A percentile compares a stretch with the other conserved stretches of the same genome.
phyloP scores from a whole-genome alignment of 1,140 invertebrate genomes.

The Drosophila kohkoa region DNA sequence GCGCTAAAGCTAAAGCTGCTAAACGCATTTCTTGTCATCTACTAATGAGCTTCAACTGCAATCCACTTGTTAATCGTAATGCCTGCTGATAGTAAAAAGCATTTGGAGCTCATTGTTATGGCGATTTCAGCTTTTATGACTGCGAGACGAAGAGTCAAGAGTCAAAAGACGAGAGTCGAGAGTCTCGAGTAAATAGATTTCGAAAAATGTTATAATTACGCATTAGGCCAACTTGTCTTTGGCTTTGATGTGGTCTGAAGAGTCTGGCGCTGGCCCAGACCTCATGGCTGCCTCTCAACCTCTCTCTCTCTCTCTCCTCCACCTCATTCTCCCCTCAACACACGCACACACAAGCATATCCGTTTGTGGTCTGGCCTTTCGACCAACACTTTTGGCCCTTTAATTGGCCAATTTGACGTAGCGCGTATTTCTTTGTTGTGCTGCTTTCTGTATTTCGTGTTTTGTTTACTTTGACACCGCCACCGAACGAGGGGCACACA shows the following conservation, averaged over 20 bases:
- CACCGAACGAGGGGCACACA: neutral
- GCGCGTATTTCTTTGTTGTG: constrained; percentile 31
- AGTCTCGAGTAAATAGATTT: constrained; percentile 32
- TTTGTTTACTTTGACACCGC: constrained; percentile 67
- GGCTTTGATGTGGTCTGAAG: constrained; percentile 40
- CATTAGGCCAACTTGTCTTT: constrained; percentile 38
- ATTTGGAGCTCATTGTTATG: constrained; percentile 3
- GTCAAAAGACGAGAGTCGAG: constrained; percentile 1
- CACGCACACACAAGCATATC: constrained; percentile 1
- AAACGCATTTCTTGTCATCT: neutral
- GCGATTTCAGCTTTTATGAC: neutral
- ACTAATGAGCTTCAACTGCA: neutral
- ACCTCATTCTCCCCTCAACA: neutral
- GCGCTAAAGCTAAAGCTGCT: too few relatives aligned
- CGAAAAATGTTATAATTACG: constrained; percentile 37
- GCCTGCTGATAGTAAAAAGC: neutral
- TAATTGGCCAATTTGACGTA: constrained; percentile 75
- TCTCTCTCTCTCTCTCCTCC: neutral
- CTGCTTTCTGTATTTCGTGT: constrained; percentile 31
- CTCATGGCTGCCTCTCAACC: neutral
- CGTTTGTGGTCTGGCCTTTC: constrained; percentile 30
- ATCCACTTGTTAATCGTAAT: neutral
- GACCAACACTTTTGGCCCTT: constrained; percentile 61
- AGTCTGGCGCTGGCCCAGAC: neutral
- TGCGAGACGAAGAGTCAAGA: constrained; percentile 1